These are phyloP conservation scores for Conops quadrifasciatus DNA, from an alignment of 2,888 invertebrate species.

Conservation along the genomic window DNA sequence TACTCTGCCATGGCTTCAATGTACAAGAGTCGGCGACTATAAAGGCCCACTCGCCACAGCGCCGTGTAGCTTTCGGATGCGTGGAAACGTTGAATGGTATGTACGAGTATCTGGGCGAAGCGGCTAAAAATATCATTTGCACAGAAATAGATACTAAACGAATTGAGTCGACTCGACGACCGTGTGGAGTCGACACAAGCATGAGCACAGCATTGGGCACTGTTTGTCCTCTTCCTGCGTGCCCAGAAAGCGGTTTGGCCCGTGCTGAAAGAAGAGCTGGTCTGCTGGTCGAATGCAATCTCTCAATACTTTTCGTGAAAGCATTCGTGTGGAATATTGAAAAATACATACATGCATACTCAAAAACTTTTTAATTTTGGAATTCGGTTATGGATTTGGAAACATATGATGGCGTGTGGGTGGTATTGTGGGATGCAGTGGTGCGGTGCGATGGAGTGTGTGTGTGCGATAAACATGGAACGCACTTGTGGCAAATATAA, in stretches of 20 bases:
- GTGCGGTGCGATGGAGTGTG: conserved; percentile 15
- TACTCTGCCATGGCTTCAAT: not conserved
- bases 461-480: not conserved
- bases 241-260: not conserved
- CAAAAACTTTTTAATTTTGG: conserved; percentile 15
- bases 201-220: conserved; percentile 7
- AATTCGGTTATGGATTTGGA: conserved; percentile 13
- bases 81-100: too few relatives aligned
- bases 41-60: too few relatives aligned
- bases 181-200: not conserved
- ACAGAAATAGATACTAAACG: conserved; percentile 63
- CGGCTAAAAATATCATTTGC: conserved; percentile 60
- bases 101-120: conserved; percentile 64
- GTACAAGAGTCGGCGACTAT: too few relatives aligned
- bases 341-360: too few relatives aligned
- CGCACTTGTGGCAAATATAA: too few relatives aligned
- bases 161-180: conserved; percentile 14
- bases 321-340: too few relatives aligned
- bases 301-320: too few relatives aligned
- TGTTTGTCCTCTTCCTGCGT: conserved; percentile 15
- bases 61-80: not conserved
- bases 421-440: conserved; percentile 1
- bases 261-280: conserved; percentile 29
- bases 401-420: conserved; percentile 9
- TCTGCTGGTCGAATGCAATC: not conserved